Evolutionary conservation across 1,140 invertebrate species (phyloP), one percentile per base, ranked within the genome.

Genomic region (Doryteuthis pealeii): DNA sequence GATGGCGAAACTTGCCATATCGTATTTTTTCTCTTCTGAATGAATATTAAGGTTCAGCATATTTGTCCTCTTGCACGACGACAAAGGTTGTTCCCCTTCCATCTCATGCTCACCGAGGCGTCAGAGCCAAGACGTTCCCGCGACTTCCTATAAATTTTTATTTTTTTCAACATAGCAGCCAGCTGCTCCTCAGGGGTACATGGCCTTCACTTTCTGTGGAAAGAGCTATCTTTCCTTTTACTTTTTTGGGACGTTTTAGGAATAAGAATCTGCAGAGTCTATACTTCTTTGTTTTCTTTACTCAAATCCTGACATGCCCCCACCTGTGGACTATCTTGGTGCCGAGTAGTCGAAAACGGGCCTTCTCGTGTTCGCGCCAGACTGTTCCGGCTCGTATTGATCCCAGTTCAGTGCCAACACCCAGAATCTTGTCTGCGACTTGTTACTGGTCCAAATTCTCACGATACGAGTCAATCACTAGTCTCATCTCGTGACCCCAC

Each of bases 61-160:
- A 65, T n/a, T 77, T 75, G 71, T 79, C 78, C 70, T 87, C 85
- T n/a, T 85, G 85, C 2, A 85, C 82, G 28, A 87, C 82, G 31
- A 85, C 82, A n/a, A 26, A 87, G 75, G 67, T 83, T 86, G 73
- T 87, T 85, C 31, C 85, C 86, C 14, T 87, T 80, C 82, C 87
- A 86, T 77, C 86, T 83, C 54, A 87, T 86, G 72, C 84, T 85
- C 1, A 86, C 79, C 15, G 85, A 73, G 15, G 45, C 66, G 72
- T 70, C 73, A 10, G 77, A 76, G 74, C 75, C 71, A 6, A 43
- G 30, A 70, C 65, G 70, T n/a, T 80, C 69, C 54, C 70, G 75
- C 3, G 70, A 54, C 66, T 82, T 83, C n/a, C 79, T 74, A 75
- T 80, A 79, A 1, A 84, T 75, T 78, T 85, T 85, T 72, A 82